Evolutionary conservation across 2,113 vertebrate genomes (phyloP).

Genomic region (Phylloscopus whistleri): DNA sequence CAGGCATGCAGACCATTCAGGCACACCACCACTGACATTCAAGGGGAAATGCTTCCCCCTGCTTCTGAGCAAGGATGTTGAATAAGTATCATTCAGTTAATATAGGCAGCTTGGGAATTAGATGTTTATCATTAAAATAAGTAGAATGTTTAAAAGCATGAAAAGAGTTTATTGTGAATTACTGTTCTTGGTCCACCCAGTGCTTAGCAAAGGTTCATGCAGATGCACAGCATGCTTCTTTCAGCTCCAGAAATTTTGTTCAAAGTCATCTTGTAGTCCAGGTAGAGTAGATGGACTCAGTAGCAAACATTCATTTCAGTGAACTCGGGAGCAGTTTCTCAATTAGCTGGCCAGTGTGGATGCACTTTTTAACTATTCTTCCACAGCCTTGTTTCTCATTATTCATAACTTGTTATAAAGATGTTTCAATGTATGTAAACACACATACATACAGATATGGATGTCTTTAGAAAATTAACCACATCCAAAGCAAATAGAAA

Average conservation of each 20-base stretch:
- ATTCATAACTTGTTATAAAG: neutral
- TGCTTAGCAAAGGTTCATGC: neutral
- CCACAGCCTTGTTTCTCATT: neutral
- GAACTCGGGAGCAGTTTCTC: neutral
- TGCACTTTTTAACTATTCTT: neutral
- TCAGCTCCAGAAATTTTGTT: neutral
- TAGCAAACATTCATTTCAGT: neutral
- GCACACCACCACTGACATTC: neutral
- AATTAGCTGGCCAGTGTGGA: neutral
- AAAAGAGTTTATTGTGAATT: constrained; percentile 1
- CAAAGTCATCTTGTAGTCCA: neutral
- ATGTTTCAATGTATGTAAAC: neutral
- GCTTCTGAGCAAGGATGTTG: neutral
- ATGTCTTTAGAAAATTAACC: neutral
- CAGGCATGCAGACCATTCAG: neutral
- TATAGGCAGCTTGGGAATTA: neutral
- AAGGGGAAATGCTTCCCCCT: neutral
- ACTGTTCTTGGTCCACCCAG: neutral
- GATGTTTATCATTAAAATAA: constrained; percentile 34
- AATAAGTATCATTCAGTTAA: neutral
- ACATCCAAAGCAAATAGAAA: neutral
- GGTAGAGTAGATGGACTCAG: neutral
- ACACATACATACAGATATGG: neutral
- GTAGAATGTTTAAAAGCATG: constrained; percentile 1
- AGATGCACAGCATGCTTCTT: neutral